A percentile compares a stretch with the other conserved stretches of the same genome.
Conservation (phyloP, 2,888 invertebrate species). For the Hartigia nigra region DNA sequence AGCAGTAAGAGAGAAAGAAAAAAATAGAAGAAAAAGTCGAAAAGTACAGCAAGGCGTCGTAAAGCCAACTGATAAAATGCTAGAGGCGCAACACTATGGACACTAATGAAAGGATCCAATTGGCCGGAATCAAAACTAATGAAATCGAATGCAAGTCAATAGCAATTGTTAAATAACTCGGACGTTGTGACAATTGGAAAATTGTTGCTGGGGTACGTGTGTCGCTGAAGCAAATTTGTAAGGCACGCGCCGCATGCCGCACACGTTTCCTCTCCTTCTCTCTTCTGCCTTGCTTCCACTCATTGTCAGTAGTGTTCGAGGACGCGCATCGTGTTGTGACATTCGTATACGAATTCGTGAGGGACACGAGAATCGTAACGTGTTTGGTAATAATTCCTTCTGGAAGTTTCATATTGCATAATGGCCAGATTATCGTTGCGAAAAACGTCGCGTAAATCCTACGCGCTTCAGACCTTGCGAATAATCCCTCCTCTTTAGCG, state of each 20-base stretch:
- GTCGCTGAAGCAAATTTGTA: constrained; percentile 14
- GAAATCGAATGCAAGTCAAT: background rate
- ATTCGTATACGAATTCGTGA: background rate
- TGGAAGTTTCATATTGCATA: background rate
- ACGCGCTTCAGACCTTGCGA: background rate
- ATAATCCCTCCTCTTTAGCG: background rate
- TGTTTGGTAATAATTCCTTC: background rate
- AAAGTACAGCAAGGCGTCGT: background rate
- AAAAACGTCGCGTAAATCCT: background rate
- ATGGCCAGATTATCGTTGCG: background rate
- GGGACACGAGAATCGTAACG: background rate
- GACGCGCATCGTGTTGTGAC: background rate
- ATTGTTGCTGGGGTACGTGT: constrained; percentile 21
- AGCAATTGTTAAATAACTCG: background rate
- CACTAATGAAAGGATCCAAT: background rate
- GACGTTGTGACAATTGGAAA: constrained; percentile 15
- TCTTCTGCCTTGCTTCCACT: background rate
- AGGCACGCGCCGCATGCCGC: constrained; percentile 5
- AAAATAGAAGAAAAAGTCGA: background rate
- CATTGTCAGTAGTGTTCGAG: background rate
- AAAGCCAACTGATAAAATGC: background rate
- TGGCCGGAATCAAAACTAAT: background rate
- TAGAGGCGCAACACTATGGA: background rate
- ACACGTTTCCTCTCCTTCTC: background rate
- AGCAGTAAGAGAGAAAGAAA: background rate